phyloP scores from a whole-genome alignment of 2,888 invertebrate species.

The Leptothorax acervorum region DNA sequence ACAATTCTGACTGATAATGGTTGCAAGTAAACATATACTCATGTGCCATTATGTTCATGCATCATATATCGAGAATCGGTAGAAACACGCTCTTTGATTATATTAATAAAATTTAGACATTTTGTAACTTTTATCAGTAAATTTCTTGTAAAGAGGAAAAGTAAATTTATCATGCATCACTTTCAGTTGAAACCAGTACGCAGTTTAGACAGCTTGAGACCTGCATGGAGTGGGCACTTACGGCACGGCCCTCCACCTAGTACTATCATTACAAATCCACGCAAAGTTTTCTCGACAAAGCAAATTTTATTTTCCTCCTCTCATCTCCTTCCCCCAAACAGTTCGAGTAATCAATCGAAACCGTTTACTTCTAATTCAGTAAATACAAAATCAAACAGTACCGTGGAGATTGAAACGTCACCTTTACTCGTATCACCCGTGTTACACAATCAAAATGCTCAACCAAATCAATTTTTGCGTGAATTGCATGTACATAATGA shows the following conservation, averaged over 20 bases:
- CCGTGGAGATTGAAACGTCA: conserved; percentile 46
- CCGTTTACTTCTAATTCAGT: conserved; percentile 42
- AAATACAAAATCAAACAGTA: conserved; percentile 43
- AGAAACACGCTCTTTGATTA: conserved; percentile 9
- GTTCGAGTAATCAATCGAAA: conserved; percentile 70
- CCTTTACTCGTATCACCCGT: conserved; percentile 17
- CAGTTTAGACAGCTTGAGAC: conserved; percentile 88
- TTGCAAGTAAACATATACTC: conserved; percentile 1
- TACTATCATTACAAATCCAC: conserved; percentile 75
- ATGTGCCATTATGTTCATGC: conserved; percentile 13
- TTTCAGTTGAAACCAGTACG: conserved; percentile 88
- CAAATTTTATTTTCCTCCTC: conserved; percentile 48
- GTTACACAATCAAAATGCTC: conserved; percentile 9
- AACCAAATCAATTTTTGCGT: conserved; percentile 50
- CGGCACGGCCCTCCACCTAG: conserved; percentile 82
- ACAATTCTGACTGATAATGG: not conserved
- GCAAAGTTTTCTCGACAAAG: conserved; percentile 67
- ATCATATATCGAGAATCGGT: conserved; percentile 9
- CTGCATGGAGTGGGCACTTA: conserved; percentile 84
- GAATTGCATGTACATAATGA: conserved; percentile 48
- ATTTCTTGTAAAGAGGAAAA: conserved; percentile 39
- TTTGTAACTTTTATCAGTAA: conserved; percentile 41
- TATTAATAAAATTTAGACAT: conserved; percentile 11
- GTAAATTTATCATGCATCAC: conserved; percentile 77
- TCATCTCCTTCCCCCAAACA: conserved; percentile 12